Evolutionary conservation across 2,797 vertebrate genomes (phyloP).

Genomic region (Rhinichthys osculus): DNA sequence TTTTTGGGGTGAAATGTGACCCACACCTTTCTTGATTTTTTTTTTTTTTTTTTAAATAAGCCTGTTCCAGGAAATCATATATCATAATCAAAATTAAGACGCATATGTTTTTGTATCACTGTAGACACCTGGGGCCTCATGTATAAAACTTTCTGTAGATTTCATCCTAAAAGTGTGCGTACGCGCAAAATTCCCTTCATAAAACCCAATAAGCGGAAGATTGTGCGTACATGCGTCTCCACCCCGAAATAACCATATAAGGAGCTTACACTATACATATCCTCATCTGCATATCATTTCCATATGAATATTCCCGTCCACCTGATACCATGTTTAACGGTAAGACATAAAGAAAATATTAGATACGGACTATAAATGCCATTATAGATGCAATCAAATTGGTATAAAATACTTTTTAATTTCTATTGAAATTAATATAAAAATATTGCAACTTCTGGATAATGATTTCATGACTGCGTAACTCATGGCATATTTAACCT

Average conservation of each 20-base stretch:
- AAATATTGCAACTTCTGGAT: neutral
- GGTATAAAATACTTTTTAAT: neutral
- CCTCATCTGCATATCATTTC: neutral
- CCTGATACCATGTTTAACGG: no score
- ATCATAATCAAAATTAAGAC: slow-evolving; percentile 21
- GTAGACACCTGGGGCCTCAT: neutral
- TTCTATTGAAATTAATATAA: neutral
- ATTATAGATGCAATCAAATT: neutral
- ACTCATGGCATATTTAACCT: neutral
- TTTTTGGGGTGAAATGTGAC: neutral
- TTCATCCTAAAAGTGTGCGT: neutral
- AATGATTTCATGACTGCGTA: neutral
- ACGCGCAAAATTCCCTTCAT: no score
- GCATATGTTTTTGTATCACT: neutral
- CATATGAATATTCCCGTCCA: neutral
- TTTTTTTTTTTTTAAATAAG: neutral
- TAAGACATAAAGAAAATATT: no score
- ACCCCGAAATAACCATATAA: neutral
- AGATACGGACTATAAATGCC: no score
- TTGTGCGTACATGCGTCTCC: no score
- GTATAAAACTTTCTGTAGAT: neutral
- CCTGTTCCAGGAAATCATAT: neutral
- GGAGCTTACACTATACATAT: no score
- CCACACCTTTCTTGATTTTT: neutral
- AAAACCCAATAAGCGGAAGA: no score